These are phyloP conservation scores for Drosophila infuscata DNA, from an alignment of 2,888 invertebrate genomes.

Conservation along the genomic window DNA sequence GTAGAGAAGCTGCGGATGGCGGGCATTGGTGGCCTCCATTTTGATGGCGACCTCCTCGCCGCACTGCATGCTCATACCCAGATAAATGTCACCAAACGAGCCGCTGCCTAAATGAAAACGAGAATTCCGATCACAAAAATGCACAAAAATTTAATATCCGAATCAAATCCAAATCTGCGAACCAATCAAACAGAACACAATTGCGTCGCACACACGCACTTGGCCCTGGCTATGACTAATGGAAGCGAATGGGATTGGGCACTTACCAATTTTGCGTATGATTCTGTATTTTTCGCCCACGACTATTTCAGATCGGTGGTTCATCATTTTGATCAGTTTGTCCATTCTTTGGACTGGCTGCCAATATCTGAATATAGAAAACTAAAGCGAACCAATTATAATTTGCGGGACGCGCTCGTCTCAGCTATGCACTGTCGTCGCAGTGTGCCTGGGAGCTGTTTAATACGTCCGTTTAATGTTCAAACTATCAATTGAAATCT, in stretches of 20 bases:
- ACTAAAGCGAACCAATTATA: slow-evolving; percentile 6
- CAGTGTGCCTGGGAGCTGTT: slow-evolving; percentile 9
- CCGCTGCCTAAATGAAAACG: slow-evolving; percentile 88
- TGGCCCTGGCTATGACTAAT: slow-evolving; percentile 8
- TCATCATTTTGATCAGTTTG: slow-evolving; percentile 69
- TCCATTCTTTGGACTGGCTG: slow-evolving; percentile 28
- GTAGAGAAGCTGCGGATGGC: slow-evolving; percentile 99
- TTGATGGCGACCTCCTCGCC: slow-evolving; percentile 99
- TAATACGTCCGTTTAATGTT: slow-evolving; percentile 8
- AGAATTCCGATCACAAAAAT: background rate
- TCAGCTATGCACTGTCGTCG: slow-evolving; percentile 16
- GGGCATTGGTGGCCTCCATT: slow-evolving; percentile 97
- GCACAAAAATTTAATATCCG: background rate
- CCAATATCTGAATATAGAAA: background rate
- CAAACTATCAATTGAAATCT: slow-evolving; percentile 25
- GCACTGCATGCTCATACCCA: slow-evolving; percentile 95
- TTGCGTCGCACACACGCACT: slow-evolving; percentile 1
- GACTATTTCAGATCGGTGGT: slow-evolving; percentile 88
- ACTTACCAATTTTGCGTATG: slow-evolving; percentile 95
- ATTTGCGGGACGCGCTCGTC: slow-evolving; percentile 8
- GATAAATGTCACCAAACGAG: slow-evolving; percentile 99
- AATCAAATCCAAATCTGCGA: background rate
- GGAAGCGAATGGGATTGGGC: background rate
- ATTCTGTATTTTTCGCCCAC: slow-evolving; percentile 97
- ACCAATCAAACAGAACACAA: slow-evolving; percentile 1